Evolutionary conservation across 2,797 vertebrate species (phyloP).

Genomic region (Mus spretus): DNA sequence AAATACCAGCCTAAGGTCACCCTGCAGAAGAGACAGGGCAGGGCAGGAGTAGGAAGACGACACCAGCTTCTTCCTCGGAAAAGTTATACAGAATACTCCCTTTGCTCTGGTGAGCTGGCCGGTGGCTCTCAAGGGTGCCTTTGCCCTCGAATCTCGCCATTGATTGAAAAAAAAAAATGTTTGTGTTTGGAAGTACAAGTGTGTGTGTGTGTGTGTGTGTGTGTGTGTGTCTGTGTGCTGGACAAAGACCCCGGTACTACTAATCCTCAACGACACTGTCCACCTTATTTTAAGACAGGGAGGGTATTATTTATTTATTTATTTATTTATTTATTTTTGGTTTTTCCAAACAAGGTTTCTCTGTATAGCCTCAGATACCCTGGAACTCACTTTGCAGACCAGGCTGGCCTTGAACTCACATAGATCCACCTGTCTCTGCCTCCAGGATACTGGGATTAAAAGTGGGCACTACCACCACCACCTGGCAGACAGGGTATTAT

Average conservation of each 20-base stretch:
- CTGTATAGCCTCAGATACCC: background rate
- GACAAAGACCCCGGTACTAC: no score
- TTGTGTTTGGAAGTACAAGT: background rate
- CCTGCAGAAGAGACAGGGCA: background rate
- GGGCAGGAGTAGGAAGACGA: accelerated
- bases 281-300: background rate
- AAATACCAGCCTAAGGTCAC: background rate
- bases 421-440: background rate
- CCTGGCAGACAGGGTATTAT: background rate
- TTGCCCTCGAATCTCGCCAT: background rate
- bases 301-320: background rate
- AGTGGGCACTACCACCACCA: background rate
- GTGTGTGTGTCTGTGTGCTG: no score
- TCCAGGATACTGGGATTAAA: background rate
- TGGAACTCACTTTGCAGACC: background rate
- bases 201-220: no score
- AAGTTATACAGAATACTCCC: background rate
- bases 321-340: background rate
- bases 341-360: background rate
- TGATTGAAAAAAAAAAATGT: conserved; percentile 13
- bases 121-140: accelerated
- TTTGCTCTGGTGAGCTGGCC: background rate
- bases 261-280: background rate
- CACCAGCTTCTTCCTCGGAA: background rate
- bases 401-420: background rate